Conservation (phyloP, 2,888 invertebrate species). For the Dryobota labecula region DNA sequence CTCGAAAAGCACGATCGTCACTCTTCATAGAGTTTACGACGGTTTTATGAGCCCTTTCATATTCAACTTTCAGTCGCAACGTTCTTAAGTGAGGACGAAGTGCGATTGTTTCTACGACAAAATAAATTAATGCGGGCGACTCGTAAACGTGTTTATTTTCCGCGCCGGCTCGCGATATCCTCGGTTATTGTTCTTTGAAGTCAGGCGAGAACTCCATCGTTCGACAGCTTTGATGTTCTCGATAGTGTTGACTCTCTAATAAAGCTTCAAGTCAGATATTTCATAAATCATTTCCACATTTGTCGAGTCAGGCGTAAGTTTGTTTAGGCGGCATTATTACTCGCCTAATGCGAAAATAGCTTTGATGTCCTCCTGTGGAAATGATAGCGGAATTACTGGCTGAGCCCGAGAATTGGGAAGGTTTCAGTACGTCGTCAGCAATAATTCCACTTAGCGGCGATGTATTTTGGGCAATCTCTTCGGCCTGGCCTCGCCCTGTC, state of each 20-base stretch:
- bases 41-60: conserved; percentile 88
- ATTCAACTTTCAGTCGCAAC: conserved; percentile 84
- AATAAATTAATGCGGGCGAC: conserved; percentile 85
- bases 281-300: conserved; percentile 77
- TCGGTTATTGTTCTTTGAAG: conserved; percentile 85
- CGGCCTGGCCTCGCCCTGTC: conserved; percentile 77
- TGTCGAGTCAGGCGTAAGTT: conserved; percentile 74
- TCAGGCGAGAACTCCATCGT: conserved; percentile 74
- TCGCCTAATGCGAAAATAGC: conserved; percentile 72
- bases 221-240: conserved; percentile 82
- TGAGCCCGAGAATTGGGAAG: conserved; percentile 70
- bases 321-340: conserved; percentile 74
- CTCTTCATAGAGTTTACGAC: conserved; percentile 85
- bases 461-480: conserved; percentile 75
- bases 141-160: conserved; percentile 84
- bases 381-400: conserved; percentile 71
- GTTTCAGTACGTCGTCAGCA: conserved; percentile 77
- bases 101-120: conserved; percentile 86
- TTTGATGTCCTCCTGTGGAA: conserved; percentile 77
- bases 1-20: conserved; percentile 80
- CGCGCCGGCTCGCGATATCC: conserved; percentile 76
- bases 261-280: conserved; percentile 71
- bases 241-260: conserved; percentile 72
- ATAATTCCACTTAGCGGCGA: conserved; percentile 80
- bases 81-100: conserved; percentile 71